Percentiles rank a stretch among this genome's conserved stretches.
phyloP scores from a whole-genome alignment of 1,140 invertebrate genomes.

The Rhizoglyphus robini region DNA sequence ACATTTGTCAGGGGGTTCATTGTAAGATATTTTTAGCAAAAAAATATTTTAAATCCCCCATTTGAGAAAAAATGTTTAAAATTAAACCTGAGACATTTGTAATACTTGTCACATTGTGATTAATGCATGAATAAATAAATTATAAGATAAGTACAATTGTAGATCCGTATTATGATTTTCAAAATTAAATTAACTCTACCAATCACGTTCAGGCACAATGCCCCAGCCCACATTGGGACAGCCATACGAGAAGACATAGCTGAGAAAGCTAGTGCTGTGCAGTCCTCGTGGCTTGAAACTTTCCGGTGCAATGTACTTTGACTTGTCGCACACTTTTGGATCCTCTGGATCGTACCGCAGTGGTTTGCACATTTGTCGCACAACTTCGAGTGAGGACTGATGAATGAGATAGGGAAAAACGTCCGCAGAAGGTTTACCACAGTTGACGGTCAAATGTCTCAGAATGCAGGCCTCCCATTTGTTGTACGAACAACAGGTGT shows the following conservation, averaged over 20 bases:
- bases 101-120: no score
- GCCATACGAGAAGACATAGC: not conserved
- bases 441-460: not conserved
- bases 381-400: not conserved
- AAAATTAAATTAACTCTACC: no score
- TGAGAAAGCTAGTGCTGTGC: not conserved
- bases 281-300: not conserved
- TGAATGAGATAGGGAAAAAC: slow-evolving; percentile 1
- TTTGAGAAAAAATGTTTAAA: no score
- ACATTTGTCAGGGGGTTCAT: no score
- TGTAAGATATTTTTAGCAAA: no score
- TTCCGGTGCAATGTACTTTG: not conserved
- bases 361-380: not conserved
- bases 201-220: not conserved
- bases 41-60: no score
- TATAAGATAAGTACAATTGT: no score
- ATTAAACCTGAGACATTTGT: no score
- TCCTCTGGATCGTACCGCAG: not conserved
- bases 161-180: no score
- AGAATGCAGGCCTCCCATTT: not conserved
- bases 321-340: not conserved
- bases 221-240: slow-evolving; percentile 5
- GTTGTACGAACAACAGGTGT: not conserved
- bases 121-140: no score
- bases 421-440: not conserved